Base-by-base conservation (phyloP, 1,140 invertebrate species). In the Dendrolimus kikuchii region DNA sequence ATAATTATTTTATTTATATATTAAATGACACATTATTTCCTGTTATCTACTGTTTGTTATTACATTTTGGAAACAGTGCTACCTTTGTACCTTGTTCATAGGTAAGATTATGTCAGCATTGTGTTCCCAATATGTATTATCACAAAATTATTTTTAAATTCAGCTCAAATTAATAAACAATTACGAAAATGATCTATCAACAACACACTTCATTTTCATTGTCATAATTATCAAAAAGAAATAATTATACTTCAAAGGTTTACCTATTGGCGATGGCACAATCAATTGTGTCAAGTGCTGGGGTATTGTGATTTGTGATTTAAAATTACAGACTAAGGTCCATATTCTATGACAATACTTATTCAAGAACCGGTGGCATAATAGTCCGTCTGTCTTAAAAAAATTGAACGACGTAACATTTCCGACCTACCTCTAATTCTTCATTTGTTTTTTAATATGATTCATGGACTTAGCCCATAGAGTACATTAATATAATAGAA, bases 11-110 rank as follows among this genome's bases (percentile, higher is more conserved):
- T 80, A 73, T 77, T 72, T 75, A 66, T 80, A 75, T 74, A 75
- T 82, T 59, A 81, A 81, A 83, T 85, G 80, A 85, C 80, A 85
- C 81, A 79, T 70, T 61, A 79, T 77, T 74, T 77, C 73, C 69
- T 77, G 69, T 77, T 74, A 61, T 74, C 66, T 68, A 66, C 52
- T 62, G 45, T 62, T 58, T 49, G 61, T 40, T 57, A 52, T 62
- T 74, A 69, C 62, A 72, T 66, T 59, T 71, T 72, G 64, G 69
- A 77, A 75, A 67, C 50, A 59, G 56, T 50, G 36, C 37, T 45
- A 37, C 39, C 7, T 42, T 43, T 36, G 37, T 6, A 44, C 9
- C 38, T 51, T 51, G 48, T 51, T 49, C 9, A 10, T 5, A 51
- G 45, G 43, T n/a, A 48, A 38, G 37, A 37, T 7, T 41, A 36